A percentile compares a stretch with the other conserved stretches of the same genome.
Evolutionary conservation across 2,888 invertebrate genomes (phyloP).

Genomic region (Xylota sylvarum): DNA sequence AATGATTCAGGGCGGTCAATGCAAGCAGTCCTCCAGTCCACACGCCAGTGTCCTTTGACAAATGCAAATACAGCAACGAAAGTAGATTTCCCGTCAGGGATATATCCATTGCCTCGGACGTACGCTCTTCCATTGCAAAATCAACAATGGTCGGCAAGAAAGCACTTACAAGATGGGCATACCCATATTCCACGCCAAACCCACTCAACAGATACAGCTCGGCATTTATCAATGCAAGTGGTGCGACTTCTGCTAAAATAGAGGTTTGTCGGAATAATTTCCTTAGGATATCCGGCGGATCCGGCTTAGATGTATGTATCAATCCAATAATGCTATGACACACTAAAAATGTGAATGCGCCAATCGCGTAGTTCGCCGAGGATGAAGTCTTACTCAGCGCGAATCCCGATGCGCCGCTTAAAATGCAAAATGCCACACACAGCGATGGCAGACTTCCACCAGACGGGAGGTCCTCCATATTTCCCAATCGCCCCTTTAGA

Average conservation of each 20-base stretch:
- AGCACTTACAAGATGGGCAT: conserved; percentile 55
- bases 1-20: conserved; percentile 73
- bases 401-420: conserved; percentile 77
- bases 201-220: conserved; percentile 65
- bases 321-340: conserved; percentile 77
- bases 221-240: conserved; percentile 72
- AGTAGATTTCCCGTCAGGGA: conserved; percentile 68
- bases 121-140: conserved; percentile 38
- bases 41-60: conserved; percentile 63
- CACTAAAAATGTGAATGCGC: conserved; percentile 75
- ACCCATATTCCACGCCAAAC: conserved; percentile 35
- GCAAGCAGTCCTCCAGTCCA: conserved; percentile 77
- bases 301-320: conserved; percentile 69
- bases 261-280: conserved; percentile 53
- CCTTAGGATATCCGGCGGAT: conserved; percentile 28
- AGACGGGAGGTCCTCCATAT: conserved; percentile 55
- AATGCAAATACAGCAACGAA: conserved; percentile 66
- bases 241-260: conserved; percentile 70
- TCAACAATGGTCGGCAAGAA: conserved; percentile 65
- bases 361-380: conserved; percentile 50
- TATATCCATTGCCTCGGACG: conserved; percentile 44
- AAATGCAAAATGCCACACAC: conserved; percentile 75
- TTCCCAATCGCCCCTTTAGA: conserved; percentile 38
- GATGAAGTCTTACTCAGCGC: conserved; percentile 61
- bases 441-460: conserved; percentile 60